A percentile compares a stretch with the other conserved stretches of the same genome.
Conservation (phyloP, 2,888 invertebrate species). For the Lasius platythorax region DNA sequence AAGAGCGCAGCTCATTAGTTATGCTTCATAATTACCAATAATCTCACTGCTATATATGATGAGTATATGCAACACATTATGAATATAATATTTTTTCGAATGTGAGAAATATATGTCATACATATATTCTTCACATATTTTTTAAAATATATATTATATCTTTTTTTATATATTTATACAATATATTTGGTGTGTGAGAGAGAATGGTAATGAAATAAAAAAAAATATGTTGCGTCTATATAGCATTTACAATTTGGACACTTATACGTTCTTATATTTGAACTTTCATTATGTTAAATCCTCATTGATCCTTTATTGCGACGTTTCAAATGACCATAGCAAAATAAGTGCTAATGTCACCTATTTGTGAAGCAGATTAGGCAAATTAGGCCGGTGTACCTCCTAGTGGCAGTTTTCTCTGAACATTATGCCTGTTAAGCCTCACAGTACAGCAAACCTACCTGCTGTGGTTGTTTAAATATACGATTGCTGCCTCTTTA, state of each 20-base stretch:
- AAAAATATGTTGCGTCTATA: not conserved
- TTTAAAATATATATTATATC: not conserved
- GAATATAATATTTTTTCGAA: not conserved
- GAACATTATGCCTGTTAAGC: conserved; percentile 74
- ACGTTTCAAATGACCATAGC: conserved; percentile 75
- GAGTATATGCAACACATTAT: not conserved
- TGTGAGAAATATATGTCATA: not conserved
- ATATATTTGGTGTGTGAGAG: too few relatives aligned
- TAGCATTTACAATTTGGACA: not conserved
- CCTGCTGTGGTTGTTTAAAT: conserved; percentile 57
- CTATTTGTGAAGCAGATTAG: conserved; percentile 83
- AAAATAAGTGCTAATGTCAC: conserved; percentile 78
- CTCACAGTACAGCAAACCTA: conserved; percentile 60
- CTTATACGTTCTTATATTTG: not conserved
- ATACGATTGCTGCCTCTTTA: conserved; percentile 56
- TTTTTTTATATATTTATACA: not conserved
- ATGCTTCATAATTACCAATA: conserved; percentile 26
- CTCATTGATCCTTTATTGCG: conserved; percentile 37
- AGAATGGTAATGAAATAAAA: not conserved
- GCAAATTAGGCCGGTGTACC: conserved; percentile 77
- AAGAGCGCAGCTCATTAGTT: not conserved
- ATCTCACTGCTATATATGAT: not conserved
- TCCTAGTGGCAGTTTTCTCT: conserved; percentile 76
- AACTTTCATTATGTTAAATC: conserved; percentile 42
- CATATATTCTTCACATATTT: not conserved